Evolutionary conservation across 2,113 vertebrate genomes (phyloP), one percentile per base, ranked within the genome.

Genomic region (Megaceryle maxima): DNA sequence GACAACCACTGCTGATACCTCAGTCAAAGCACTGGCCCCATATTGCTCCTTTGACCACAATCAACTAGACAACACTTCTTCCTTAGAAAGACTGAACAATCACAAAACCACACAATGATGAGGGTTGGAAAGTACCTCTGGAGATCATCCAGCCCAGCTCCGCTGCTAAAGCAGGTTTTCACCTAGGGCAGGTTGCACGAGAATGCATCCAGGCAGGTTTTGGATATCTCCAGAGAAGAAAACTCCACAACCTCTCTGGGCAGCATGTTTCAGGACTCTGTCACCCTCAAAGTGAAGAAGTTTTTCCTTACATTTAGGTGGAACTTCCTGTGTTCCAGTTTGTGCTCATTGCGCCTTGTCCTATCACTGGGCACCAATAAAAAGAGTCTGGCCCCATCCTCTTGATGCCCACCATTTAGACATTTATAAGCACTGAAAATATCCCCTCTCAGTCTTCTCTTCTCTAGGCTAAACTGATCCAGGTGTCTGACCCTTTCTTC

Each of bases 11-110:
- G 21, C 29, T 44, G 26, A 5, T 51, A 78, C 25, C 15, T 41
- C 64, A 18, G 12, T 76, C 48, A 75, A 60, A 26, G 33, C 9
- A 6, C 44, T 87, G 56, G 16, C 6, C 16, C 24, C 37, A 0
- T 9, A 2, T 26, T 67, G 35, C 4, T 70, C 8, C 48, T 63
- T 59, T n/a, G 26, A 76, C 18, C 4, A 17, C n/a, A 77, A 6
- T 26, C 43, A 6, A 35, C 15, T 11, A 41, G 15, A 0, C 0
- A 87, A 46, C 10, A 22, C 31, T 79, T 82, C 17, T 68, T 77
- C 43, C n/a, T 43, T 87, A 13, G n/a, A 37, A 46, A 69, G 25
- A 75, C 14, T 21, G 11, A 18, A 57, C 18, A 57, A n/a, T 57
- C 31, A 57, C 56, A 57, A 31, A 57, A 20, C 11, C 56, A 57